Percentiles rank a stretch among this genome's conserved stretches.
phyloP scores from a whole-genome alignment of 1,140 invertebrate genomes.

The Oncopeltus fasciatus region DNA sequence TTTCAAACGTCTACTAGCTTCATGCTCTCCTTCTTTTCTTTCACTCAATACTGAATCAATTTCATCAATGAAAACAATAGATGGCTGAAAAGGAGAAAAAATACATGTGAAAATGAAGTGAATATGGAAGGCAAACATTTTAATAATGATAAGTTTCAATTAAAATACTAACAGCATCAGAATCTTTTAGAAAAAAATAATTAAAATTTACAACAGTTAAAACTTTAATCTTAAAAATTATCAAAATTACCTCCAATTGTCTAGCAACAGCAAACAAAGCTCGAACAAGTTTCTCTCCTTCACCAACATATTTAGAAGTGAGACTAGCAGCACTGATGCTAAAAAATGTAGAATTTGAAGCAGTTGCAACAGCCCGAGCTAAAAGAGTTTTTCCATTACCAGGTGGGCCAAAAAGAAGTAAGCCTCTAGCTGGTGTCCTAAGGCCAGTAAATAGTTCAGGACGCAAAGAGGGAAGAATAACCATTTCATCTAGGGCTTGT shows the following conservation, averaged over 20 bases:
- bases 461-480: slow-evolving; percentile 85
- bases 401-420: slow-evolving; percentile 89
- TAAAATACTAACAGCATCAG: no score
- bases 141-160: background rate
- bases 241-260: slow-evolving; percentile 69
- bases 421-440: slow-evolving; percentile 75
- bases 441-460: slow-evolving; percentile 91
- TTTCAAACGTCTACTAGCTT: slow-evolving; percentile 89
- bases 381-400: slow-evolving; percentile 49
- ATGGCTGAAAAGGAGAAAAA: slow-evolving; percentile 40
- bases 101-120: background rate
- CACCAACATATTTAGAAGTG: slow-evolving; percentile 97
- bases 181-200: no score
- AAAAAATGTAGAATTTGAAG: slow-evolving; percentile 80
- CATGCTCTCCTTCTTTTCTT: slow-evolving; percentile 82
- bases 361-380: slow-evolving; percentile 25
- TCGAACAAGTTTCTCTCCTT: slow-evolving; percentile 93
- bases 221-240: no score
- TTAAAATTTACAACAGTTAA: no score
- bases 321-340: slow-evolving; percentile 91
- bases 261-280: slow-evolving; percentile 88
- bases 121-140: background rate
- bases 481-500: slow-evolving; percentile 93
- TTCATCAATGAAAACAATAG: slow-evolving; percentile 92
- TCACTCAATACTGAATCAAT: slow-evolving; percentile 89